Base-by-base conservation (phyloP, 2,797 vertebrate species). In the Meda fulgida region DNA sequence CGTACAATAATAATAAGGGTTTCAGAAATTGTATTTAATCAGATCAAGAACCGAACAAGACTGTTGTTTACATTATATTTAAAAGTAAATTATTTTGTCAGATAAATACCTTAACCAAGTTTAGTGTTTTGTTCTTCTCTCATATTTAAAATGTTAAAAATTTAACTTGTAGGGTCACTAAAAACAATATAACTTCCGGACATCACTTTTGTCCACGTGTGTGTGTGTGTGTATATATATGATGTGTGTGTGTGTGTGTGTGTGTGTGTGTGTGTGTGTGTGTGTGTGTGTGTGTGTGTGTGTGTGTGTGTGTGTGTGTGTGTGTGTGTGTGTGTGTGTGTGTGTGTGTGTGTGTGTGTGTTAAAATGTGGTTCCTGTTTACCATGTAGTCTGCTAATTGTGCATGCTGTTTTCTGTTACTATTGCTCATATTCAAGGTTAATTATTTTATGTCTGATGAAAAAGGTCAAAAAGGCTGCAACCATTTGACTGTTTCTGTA, bases 241-340 rank as follows among this genome's bases (percentile, higher is more conserved):
- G n/a, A 18, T 2, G 18, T 19, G 18, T 7, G 2, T 51, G 2
- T 1, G 1, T 19, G 48, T 7, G 18, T 7, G 18, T 8, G 19
- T 21, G 19, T 1, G 5, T 3, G 51, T 1, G 48, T 51, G 40
- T 6, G 34, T 34, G 9, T 9, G 9, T 48, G 6, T 1, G 48
- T 19, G 18, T 18, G 46, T 21, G 6, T 51, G 48, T 19, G 16
- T 7, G 48, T 7, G 18, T 2, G 18, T 21, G 18, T 7, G 2
- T 53, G 2, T 1, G 1, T 19, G 48, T 7, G 18, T 2, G 18
- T 3, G 18, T 7, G 7, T 1, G 4, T 3, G 51, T 2, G 18
- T 51, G 9, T n/a, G n/a, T n/a, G n/a, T n/a, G n/a, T n/a, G n/a
- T n/a, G n/a, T n/a, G n/a, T n/a, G n/a, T n/a, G n/a, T n/a, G n/a